phyloP scores from a whole-genome alignment of 2,888 invertebrate species.

The Sesamia inferens region DNA sequence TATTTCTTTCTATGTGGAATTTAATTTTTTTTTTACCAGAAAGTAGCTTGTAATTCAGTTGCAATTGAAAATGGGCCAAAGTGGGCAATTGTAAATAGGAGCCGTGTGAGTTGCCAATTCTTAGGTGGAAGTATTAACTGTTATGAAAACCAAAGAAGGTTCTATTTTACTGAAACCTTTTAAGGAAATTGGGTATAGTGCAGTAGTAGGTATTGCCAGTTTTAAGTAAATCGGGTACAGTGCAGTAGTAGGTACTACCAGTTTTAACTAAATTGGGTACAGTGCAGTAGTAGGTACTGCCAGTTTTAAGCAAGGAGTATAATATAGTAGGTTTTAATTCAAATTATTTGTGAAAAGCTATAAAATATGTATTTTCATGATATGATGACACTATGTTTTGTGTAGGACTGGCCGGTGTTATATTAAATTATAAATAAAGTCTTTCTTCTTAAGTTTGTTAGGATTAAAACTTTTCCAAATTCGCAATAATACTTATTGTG shows the following conservation, averaged over 20 bases:
- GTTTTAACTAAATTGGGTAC: too few relatives aligned
- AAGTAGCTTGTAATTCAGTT: constrained; percentile 9
- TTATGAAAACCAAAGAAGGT: not conserved
- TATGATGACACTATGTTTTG: not conserved
- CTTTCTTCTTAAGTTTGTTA: not conserved
- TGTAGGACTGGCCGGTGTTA: not conserved
- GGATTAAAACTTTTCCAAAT: too few relatives aligned
- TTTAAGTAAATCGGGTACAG: too few relatives aligned
- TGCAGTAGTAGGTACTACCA: too few relatives aligned
- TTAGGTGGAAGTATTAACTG: not conserved
- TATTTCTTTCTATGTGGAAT: not conserved
- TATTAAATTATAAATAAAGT: too few relatives aligned
- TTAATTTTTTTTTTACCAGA: not conserved
- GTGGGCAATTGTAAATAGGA: constrained; percentile 16
- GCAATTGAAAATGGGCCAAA: constrained; percentile 44
- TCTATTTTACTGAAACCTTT: not conserved
- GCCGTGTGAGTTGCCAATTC: constrained; percentile 28
- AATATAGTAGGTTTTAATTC: too few relatives aligned
- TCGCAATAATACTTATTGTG: not conserved
- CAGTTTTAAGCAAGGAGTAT: too few relatives aligned
- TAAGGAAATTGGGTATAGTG: not conserved
- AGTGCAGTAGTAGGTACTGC: too few relatives aligned
- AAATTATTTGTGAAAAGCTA: constrained; percentile 1
- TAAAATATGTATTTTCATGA: not conserved
- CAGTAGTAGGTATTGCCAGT: not conserved